Evolutionary conservation across 2,113 vertebrate species (phyloP), one percentile per base, ranked within the genome.

Genomic region (Callochromis pleurospilus): DNA sequence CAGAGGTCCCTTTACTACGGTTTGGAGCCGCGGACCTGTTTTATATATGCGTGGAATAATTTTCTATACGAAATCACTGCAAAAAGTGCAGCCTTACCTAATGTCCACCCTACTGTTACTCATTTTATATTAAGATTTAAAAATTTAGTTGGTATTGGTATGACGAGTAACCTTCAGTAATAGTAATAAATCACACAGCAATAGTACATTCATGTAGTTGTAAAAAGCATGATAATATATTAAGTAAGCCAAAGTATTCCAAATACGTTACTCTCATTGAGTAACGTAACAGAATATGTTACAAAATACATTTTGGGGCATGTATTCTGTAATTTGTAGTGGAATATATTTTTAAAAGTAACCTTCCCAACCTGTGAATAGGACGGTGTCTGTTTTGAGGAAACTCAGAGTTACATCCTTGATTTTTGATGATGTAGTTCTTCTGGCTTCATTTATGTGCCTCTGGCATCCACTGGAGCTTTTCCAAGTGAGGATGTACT

Each of bases 21-120:
- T 26, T 3, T 1, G 1, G 12, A 56, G 54, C 54, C 54, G 4
- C 4, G 3, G 0, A 56, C 12, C 54, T 14, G 12, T 56, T 56
- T 56, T 29, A 56, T 56, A 26, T 24, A 26, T 0, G 2, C 11
- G 1, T 1, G 11, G 11, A 55, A 7, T 13, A 55, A 21, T 13
- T 26, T 55, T 26, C 53, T 26, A n/a, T 6, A 53, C 9, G 2
- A 21, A 4, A 24, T 54, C 10, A 2, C 49, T 51, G 17, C 49
- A 51, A n/a, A n/a, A 51, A 19, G 49, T 51, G 49, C 9, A 51
- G 17, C 49, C 9, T 51, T n/a, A n/a, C 17, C 1, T n/a, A 51
- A 51, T 51, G 17, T 51, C 19, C 9, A 51, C 49, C 17, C 9
- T 51, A n/a, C 19, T n/a, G 19, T 51, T 51, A 51, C 49, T 51